Evolutionary conservation across 1,140 invertebrate genomes (phyloP).

Genomic region (Leptoteleia sp.): DNA sequence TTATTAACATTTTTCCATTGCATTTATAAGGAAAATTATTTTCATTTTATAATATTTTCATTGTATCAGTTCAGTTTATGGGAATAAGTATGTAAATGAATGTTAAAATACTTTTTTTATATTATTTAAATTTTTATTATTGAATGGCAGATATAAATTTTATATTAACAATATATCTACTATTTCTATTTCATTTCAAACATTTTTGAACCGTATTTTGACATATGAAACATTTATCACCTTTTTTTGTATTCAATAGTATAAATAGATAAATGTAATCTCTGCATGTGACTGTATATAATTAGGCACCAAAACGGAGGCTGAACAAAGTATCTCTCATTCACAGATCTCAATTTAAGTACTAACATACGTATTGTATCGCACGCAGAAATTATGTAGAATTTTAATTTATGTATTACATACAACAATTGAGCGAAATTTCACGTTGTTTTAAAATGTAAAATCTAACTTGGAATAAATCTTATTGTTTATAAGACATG

Average conservation of each 20-base stretch:
- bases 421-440: too few species aligned
- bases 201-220: conserved; percentile 4
- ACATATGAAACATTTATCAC: conserved; percentile 65
- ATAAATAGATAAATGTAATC: conserved; percentile 78
- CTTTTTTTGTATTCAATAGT: conserved; percentile 75
- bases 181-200: background rate
- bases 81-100: too few species aligned
- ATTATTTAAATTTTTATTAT: background rate
- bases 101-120: too few species aligned
- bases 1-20: too few species aligned
- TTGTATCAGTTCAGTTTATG: too few species aligned
- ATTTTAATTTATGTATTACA: conserved; percentile 24
- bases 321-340: conserved; percentile 62
- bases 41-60: too few species aligned
- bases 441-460: too few species aligned
- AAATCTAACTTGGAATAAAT: too few species aligned
- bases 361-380: conserved; percentile 36
- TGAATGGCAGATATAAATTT: background rate
- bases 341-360: conserved; percentile 62
- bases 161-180: background rate
- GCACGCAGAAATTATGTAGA: conserved; percentile 25
- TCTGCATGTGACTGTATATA: conserved; percentile 80
- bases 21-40: too few species aligned
- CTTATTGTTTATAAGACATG: too few species aligned
- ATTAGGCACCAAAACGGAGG: conserved; percentile 75